phyloP scores from a whole-genome alignment of 1,140 invertebrate genomes.

The Calycopis cecrops region DNA sequence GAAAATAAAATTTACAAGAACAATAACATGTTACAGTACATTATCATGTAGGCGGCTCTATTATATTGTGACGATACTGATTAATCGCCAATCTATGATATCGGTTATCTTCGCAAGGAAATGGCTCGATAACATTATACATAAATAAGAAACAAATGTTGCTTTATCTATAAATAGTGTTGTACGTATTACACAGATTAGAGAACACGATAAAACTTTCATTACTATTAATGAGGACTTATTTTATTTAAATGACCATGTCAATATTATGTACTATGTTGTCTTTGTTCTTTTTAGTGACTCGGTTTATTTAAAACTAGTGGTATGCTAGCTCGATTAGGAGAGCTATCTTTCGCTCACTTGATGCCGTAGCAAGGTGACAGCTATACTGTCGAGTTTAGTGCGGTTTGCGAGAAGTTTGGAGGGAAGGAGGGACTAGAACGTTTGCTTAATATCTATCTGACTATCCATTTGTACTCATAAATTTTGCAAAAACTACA shows the following conservation, averaged over 20 bases:
- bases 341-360: no score
- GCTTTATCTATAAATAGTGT: constrained; percentile 3
- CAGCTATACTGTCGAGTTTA: no score
- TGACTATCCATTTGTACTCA: no score
- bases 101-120: constrained; percentile 52
- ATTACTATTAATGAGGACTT: not conserved
- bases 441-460: no score
- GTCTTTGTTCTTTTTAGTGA: constrained; percentile 1
- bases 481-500: no score
- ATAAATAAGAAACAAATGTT: constrained; percentile 7
- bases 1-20: constrained; percentile 23
- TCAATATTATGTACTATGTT: no score
- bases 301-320: no score
- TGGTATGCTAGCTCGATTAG: no score
- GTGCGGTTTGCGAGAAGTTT: no score
- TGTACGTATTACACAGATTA: not conserved
- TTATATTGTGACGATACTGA: constrained; percentile 40
- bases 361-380: no score
- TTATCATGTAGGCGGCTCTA: constrained; percentile 22
- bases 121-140: constrained; percentile 19
- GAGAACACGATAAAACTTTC: not conserved
- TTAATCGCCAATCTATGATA: constrained; percentile 44
- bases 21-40: constrained; percentile 27
- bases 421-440: no score
- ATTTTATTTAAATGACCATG: not conserved